A percentile compares a stretch with the other conserved stretches of the same genome.
phyloP scores from a whole-genome alignment of 2,797 vertebrate genomes.

The Tenualosa thibaudeaui region DNA sequence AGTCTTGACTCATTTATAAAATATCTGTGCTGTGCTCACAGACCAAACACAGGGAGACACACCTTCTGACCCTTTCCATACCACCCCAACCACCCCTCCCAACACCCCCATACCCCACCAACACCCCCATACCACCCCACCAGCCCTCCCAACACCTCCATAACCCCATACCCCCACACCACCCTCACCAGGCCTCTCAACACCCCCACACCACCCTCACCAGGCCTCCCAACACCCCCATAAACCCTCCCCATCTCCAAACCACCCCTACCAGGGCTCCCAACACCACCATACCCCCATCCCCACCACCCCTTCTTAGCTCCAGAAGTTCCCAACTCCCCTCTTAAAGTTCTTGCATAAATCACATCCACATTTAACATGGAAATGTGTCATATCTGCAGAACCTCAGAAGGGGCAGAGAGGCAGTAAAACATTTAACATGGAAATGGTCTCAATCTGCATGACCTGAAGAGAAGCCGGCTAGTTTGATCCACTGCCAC shows the following conservation, averaged over 20 bases:
- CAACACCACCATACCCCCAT: background rate
- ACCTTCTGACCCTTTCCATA: conserved; percentile 34
- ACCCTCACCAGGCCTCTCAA: background rate
- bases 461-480: background rate
- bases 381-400: background rate
- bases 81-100: background rate
- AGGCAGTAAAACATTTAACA: background rate
- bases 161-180: too few species aligned
- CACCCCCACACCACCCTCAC: conserved; percentile 10
- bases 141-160: too few species aligned
- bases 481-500: background rate
- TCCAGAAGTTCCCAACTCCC: background rate
- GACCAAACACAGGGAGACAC: conserved; percentile 33
- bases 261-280: conserved; percentile 19
- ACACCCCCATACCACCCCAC: background rate
- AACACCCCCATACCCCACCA: too few species aligned
- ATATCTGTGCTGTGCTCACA: conserved; percentile 1
- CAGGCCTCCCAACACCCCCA: background rate
- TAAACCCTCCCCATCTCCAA: too few species aligned
- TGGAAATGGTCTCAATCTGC: background rate
- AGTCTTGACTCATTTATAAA: background rate
- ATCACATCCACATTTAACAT: background rate
- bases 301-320: background rate
- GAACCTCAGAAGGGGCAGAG: background rate
- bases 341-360: background rate